Evolutionary conservation across 2,797 vertebrate genomes (phyloP), one percentile per base, ranked within the genome.

Genomic region (Anisognathus igniventris): DNA sequence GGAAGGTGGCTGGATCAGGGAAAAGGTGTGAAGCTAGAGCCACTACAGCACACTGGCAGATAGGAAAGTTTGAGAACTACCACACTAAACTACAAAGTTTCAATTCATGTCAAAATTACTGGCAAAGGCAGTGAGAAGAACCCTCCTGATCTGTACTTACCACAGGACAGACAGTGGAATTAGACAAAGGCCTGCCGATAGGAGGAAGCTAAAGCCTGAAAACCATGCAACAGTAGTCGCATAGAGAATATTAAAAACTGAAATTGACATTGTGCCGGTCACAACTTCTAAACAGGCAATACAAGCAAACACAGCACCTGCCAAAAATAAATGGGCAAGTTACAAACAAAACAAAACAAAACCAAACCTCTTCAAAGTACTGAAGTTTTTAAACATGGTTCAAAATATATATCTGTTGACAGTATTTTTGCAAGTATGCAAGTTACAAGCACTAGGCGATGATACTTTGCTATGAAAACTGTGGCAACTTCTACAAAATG

Each of bases 271-370:
- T 12, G 96, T 98, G 90, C 44, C 94, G 2, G 97, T 98, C 78
- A 99, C 92, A 72, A 97, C 98, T 92, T 99, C 99, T 93, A 98
- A 82, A 86, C 98, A 98, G 86, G 99, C 98, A 78, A 99, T 97
- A 64, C 98, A 99, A 61, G 99, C 99, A 95, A 99, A 99, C 81
- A 99, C 96, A 33, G 98, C 98, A 88, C 99, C 99, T 99, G 97
- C 42, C 87, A 96, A 88, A 76, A 90, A 86, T 9, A 95, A 96
- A 96, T 6, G 20, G 8, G 35, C 8, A 3, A 27, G 76, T 95
- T 95, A 93, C 19, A 85, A 95, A 87, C 53, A 71, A 81, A 75
- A 6, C 4, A 28, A 65, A 75, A 6, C 4, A 25, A 61, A 75
- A 19, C 4, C 16, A 64, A 74, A 17, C 4, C 10, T 19, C 37